phyloP scores from a whole-genome alignment of 2,888 invertebrate genomes.

The Phorcus lineatus region DNA sequence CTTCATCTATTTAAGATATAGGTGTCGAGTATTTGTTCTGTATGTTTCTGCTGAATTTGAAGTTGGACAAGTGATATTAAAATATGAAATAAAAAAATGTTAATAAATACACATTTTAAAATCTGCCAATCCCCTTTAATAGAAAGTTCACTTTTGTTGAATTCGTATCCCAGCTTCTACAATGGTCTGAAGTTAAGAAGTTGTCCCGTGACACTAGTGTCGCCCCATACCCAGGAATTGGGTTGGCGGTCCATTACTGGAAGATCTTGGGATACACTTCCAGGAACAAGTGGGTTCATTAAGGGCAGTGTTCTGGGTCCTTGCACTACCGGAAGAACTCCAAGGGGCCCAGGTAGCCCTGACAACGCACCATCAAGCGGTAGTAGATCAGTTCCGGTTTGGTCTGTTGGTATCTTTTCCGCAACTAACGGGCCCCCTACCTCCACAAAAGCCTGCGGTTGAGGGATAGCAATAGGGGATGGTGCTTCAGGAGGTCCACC shows the following conservation, averaged over 20 bases:
- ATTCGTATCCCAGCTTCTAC: no score
- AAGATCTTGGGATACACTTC: neutral
- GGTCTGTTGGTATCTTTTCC: neutral
- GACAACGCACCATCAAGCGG: neutral
- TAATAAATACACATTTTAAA: no score
- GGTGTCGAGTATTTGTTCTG: no score
- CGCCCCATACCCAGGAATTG: neutral
- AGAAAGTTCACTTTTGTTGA: no score
- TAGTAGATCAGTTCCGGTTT: neutral
- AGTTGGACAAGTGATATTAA: no score
- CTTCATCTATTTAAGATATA: no score
- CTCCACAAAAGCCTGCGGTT: neutral
- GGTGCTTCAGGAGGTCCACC: neutral
- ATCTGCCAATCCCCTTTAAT: no score
- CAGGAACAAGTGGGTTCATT: neutral
- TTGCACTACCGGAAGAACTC: neutral
- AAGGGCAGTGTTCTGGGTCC: neutral
- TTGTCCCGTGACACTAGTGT: neutral
- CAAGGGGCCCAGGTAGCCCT: neutral
- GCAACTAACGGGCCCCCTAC: neutral
- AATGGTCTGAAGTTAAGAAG: neutral
- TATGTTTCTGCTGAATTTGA: no score
- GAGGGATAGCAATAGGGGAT: neutral
- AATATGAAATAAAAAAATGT: no score
- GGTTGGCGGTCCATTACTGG: neutral